A percentile compares a stretch with the other conserved stretches of the same genome.
Evolutionary conservation across 2,888 invertebrate genomes (phyloP).

Genomic region (Tubulanus polymorphus): DNA sequence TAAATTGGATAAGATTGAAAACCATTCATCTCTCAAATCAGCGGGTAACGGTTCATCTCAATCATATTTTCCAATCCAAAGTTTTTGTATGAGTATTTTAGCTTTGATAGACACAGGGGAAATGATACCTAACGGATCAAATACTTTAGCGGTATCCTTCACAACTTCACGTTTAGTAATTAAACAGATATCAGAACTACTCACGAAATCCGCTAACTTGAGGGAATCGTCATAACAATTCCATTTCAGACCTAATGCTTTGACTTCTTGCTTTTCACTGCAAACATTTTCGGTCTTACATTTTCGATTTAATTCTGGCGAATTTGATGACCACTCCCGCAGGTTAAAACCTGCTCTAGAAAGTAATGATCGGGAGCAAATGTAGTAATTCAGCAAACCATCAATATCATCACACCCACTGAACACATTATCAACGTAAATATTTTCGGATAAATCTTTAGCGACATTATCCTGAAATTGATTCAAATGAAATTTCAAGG

Average conservation of each 20-base stretch:
- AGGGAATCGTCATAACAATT: background rate
- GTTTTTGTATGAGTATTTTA: slow-evolving; percentile 1
- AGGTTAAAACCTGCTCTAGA: slow-evolving; percentile 13
- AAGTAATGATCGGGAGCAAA: slow-evolving; percentile 7
- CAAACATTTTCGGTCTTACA: background rate
- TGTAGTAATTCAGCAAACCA: slow-evolving; percentile 5
- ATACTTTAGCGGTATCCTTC: background rate
- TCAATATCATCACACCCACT: slow-evolving; percentile 3
- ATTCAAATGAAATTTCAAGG: slow-evolving; percentile 2
- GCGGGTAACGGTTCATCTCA: background rate
- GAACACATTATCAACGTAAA: slow-evolving; percentile 16
- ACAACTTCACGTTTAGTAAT: slow-evolving; percentile 3
- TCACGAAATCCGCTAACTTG: background rate
- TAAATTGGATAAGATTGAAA: background rate
- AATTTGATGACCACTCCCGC: slow-evolving; percentile 13
- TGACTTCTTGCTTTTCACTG: background rate
- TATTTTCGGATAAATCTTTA: slow-evolving; percentile 1
- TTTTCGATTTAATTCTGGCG: background rate
- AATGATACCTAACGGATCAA: background rate
- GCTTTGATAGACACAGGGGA: background rate
- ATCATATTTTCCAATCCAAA: background rate
- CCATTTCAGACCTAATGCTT: slow-evolving; percentile 13
- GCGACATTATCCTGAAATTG: background rate
- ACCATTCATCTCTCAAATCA: background rate
- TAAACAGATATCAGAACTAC: no score